Evolutionary conservation across 2,113 vertebrate species (phyloP).

Genomic region (Smithornis capensis): DNA sequence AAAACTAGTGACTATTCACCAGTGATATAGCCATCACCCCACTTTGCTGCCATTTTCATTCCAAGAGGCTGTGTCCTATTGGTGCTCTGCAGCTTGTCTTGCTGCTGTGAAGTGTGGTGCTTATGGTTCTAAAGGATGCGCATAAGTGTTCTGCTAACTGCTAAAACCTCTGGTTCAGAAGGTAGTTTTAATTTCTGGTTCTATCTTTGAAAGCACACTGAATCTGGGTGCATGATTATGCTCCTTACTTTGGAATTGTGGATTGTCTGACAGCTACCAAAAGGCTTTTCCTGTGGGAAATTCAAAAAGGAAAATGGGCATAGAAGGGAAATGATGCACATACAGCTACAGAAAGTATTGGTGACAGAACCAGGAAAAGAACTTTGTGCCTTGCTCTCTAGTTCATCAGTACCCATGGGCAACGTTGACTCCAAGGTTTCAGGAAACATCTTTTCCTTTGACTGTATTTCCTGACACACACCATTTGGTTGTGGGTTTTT

Average conservation of each 20-base stretch:
- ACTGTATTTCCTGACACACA: neutral
- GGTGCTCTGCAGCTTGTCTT: neutral
- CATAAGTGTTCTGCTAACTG: neutral
- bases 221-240: neutral
- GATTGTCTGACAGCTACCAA: neutral
- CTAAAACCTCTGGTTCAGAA: neutral
- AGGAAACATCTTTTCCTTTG: neutral
- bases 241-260: neutral
- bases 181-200: neutral
- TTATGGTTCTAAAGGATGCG: neutral
- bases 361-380: neutral
- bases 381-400: neutral
- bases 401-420: rapidly evolving
- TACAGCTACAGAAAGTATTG: neutral
- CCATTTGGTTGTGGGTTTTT: neutral
- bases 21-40: neutral
- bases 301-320: neutral
- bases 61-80: neutral
- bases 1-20: neutral
- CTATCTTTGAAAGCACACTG: neutral
- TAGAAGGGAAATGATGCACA: neutral
- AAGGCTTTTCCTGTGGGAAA: neutral
- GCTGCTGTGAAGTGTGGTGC: neutral
- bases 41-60: too few relatives aligned
- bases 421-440: neutral